A percentile compares a stretch with the other conserved stretches of the same genome.
Evolutionary conservation across 2,113 vertebrate genomes (phyloP).

Genomic region (Callopanchax toddi): DNA sequence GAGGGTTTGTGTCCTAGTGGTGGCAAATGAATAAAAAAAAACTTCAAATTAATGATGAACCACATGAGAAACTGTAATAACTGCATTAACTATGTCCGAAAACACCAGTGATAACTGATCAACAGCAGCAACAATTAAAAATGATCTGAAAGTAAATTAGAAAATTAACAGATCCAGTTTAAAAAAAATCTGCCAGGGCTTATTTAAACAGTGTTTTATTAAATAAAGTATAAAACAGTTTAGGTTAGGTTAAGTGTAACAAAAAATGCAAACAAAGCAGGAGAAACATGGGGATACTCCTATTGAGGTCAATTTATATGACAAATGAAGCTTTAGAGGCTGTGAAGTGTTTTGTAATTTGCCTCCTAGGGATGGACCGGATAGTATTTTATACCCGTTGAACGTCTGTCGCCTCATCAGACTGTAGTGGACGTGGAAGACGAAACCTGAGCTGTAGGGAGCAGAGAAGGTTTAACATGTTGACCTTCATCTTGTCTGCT

Average conservation of each 20-base stretch:
- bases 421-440: slow-evolving; percentile 48
- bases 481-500: slow-evolving; percentile 50
- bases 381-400: slow-evolving; percentile 56
- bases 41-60: background rate
- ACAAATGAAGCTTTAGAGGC: slow-evolving; percentile 40
- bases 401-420: slow-evolving; percentile 51
- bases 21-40: background rate
- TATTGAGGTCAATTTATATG: slow-evolving; percentile 54
- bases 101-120: no score
- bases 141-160: no score
- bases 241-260: slow-evolving; percentile 19
- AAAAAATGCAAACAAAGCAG: slow-evolving; percentile 39
- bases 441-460: slow-evolving; percentile 23
- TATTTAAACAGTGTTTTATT: no score
- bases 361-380: slow-evolving; percentile 21
- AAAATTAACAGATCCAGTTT: no score
- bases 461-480: slow-evolving; percentile 34
- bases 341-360: slow-evolving; percentile 30
- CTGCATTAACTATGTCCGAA: no score
- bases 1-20: background rate
- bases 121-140: background rate
- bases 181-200: no score
- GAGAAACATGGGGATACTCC: slow-evolving; percentile 8
- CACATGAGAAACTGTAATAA: background rate
- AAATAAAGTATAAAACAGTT: background rate